Percentiles rank a stretch among this genome's conserved stretches.
These are phyloP conservation scores for Nemurella pictetii DNA, from an alignment of 2,888 invertebrate species.

Conservation along the genomic window DNA sequence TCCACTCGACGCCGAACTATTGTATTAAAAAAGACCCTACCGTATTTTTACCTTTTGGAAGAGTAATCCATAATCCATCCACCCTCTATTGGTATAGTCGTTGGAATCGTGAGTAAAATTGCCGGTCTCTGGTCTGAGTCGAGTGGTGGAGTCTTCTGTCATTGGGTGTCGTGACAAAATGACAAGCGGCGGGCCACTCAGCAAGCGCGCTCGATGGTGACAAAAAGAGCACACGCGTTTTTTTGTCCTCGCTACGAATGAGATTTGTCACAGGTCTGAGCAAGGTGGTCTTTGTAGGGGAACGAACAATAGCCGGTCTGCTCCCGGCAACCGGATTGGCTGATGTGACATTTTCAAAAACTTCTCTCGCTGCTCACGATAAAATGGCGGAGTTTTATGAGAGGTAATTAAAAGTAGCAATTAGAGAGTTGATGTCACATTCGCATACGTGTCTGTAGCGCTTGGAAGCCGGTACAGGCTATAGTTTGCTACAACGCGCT, in stretches of 20 bases:
- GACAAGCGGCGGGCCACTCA: constrained; percentile 1
- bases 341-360: background rate
- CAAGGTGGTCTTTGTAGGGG: background rate
- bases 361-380: background rate
- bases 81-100: background rate
- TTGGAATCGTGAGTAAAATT: too few relatives aligned
- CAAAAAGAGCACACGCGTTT: background rate
- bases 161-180: constrained; percentile 22
- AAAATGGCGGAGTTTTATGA: background rate
- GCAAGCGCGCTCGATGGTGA: background rate
- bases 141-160: background rate
- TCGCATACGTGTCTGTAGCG: background rate
- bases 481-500: too few relatives aligned
- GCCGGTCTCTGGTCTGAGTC: too few relatives aligned
- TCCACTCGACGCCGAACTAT: constrained; percentile 22
- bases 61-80: constrained; percentile 18
- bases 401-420: background rate
- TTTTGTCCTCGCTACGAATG: background rate
- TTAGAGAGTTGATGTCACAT: background rate
- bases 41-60: constrained; percentile 17
- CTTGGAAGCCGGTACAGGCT: background rate
- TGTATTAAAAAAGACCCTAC: constrained; percentile 25
- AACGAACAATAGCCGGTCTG: background rate
- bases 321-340: constrained; percentile 6
- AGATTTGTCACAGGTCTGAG: constrained; percentile 18